Evolutionary conservation across 1,140 invertebrate species (phyloP).

Genomic region (Chlorops oryzae): DNA sequence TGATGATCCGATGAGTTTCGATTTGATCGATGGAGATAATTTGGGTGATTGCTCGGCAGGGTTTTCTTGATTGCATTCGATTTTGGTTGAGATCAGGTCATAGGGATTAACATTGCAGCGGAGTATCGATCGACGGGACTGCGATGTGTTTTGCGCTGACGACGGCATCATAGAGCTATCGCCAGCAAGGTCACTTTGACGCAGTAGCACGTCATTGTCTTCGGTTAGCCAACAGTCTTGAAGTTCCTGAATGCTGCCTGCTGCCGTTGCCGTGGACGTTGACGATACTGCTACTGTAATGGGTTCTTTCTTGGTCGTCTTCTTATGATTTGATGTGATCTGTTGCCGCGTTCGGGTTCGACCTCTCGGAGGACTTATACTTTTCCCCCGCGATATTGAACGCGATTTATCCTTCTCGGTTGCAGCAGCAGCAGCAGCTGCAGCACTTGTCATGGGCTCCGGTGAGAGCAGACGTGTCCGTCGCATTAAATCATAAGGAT

Average conservation of each 20-base stretch:
- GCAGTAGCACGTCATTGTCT: slow-evolving; percentile 35
- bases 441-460: slow-evolving; percentile 25
- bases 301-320: not conserved
- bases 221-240: slow-evolving; percentile 50
- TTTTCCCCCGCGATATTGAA: slow-evolving; percentile 21
- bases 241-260: slow-evolving; percentile 16
- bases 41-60: not conserved
- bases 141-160: slow-evolving; percentile 7
- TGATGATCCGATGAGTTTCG: not conserved
- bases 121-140: slow-evolving; percentile 61
- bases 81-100: slow-evolving; percentile 58
- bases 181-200: slow-evolving; percentile 46
- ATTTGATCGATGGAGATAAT: not conserved
- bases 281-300: not conserved
- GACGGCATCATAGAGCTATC: not conserved
- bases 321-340: too few relatives aligned
- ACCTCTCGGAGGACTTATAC: slow-evolving; percentile 24
- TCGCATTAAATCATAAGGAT: slow-evolving; percentile 76
- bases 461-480: slow-evolving; percentile 63
- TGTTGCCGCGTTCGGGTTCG: slow-evolving; percentile 24
- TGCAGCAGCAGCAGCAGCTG: too few relatives aligned
- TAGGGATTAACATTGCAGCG: slow-evolving; percentile 82
- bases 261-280: not conserved
- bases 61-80: not conserved
- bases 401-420: slow-evolving; percentile 21